Evolutionary conservation across 2,113 vertebrate species (phyloP), one percentile per base, ranked within the genome.

Genomic region (Poecilia latipinna): DNA sequence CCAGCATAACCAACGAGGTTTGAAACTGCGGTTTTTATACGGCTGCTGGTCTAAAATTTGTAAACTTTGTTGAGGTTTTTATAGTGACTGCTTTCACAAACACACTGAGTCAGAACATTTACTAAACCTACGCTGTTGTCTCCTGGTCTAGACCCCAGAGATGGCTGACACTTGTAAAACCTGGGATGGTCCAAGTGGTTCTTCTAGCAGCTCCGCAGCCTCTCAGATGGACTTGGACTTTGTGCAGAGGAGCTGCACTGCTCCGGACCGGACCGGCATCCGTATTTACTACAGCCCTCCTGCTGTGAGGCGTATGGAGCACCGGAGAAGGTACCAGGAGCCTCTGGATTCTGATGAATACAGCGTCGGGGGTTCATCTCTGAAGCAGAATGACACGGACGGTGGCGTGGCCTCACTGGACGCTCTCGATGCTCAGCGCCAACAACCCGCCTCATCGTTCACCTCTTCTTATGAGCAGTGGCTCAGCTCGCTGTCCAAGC

Each of bases 251-350:
- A 99, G 98, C 93, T 95, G 96, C 91, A 99, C 98, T 0, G 97
- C 97, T 0, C 98, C 98, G 0, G 98, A 99, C 89, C 97, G 97
- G 89, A 98, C 97, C 0, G 96, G 97, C 72, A 98, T 99, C 81
- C 95, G 98, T 1, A 98, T 99, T 83, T 99, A 99, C 91, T 99
- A 98, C 82, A 99, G 97, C 82, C 98, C 98, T 0, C 98, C 97
- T 0, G 94, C 97, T 24, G 94, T 95, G 33, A 94, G 98, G 75
- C 96, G 93, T 88, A 93, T 0, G 92, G 96, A 69, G 91, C 95
- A 84, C 90, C 93, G 0, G 80, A 95, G 62, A 80, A 90, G 76
- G 54, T 67, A 42, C 77, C 86, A 86, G 80, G 78, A 85, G 66
- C 44, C 17, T 33, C 57, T 24, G 44, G 78, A 78, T 51, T 29